These are phyloP conservation scores for Diarsia brunnea DNA, from an alignment of 2,888 invertebrate genomes.

Conservation along the genomic window DNA sequence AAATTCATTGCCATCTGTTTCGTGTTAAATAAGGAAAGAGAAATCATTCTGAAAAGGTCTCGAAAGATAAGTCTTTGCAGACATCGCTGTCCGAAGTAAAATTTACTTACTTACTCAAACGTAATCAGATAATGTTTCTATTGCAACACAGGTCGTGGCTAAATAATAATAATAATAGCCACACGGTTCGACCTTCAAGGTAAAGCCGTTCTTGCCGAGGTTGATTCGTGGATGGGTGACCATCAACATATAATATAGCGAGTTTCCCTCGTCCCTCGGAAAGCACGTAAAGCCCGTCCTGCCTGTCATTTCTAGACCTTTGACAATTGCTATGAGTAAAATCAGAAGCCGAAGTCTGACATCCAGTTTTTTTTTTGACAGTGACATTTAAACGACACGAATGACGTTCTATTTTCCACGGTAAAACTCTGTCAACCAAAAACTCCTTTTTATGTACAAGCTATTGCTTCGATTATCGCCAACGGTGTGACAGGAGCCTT, in stretches of 20 bases:
- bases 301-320: too few species aligned
- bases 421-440: neutral
- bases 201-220: too few species aligned
- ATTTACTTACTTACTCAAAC: constrained; percentile 5
- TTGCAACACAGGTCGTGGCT: too few species aligned
- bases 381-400: too few species aligned
- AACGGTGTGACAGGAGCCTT: neutral
- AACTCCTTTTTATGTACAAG: neutral
- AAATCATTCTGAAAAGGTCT: constrained; percentile 21
- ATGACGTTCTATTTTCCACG: neutral
- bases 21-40: constrained; percentile 24
- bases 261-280: too few species aligned
- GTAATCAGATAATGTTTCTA: constrained; percentile 8
- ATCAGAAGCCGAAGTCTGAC: too few species aligned
- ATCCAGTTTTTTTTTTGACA: too few species aligned
- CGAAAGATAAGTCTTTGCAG: constrained; percentile 30
- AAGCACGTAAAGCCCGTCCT: too few species aligned
- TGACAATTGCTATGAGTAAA: too few species aligned
- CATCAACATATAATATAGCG: too few species aligned
- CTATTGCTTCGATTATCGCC: neutral
- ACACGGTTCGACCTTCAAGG: too few species aligned
- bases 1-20: constrained; percentile 29
- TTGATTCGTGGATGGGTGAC: too few species aligned
- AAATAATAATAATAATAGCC: neutral
- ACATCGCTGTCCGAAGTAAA: constrained; percentile 2